phyloP scores from a whole-genome alignment of 2,113 vertebrate genomes.

The Pangasianodon hypophthalmus region DNA sequence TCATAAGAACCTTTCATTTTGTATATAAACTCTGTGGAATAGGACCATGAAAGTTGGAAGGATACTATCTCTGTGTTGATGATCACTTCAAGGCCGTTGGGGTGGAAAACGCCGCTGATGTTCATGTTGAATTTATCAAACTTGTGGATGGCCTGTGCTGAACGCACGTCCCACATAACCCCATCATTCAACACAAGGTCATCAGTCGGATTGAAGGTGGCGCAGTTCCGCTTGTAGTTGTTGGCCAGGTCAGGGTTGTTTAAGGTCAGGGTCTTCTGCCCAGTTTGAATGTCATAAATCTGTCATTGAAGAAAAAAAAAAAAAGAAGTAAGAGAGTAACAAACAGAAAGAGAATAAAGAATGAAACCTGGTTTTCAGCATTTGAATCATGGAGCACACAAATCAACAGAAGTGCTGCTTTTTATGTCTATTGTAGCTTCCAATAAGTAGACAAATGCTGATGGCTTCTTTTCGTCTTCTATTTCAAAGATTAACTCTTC shows the following conservation, averaged over 20 bases:
- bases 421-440: background rate
- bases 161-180: conserved; percentile 96
- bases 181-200: conserved; percentile 98
- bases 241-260: conserved; percentile 98
- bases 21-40: background rate
- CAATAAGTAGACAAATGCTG: background rate
- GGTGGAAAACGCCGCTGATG: conserved; percentile 98
- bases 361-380: background rate
- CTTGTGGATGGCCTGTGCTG: conserved; percentile 96
- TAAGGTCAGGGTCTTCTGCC: conserved; percentile 93
- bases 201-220: conserved; percentile 98
- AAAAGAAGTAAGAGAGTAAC: conserved; percentile 50
- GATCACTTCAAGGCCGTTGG: conserved; percentile 95
- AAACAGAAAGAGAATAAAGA: background rate
- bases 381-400: background rate
- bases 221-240: conserved; percentile 99
- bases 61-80: conserved; percentile 99
- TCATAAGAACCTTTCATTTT: background rate
- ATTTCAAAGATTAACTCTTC: background rate
- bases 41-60: conserved; percentile 57
- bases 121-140: conserved; percentile 99
- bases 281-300: conserved; percentile 99
- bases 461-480: background rate
- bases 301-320: conserved; percentile 70
- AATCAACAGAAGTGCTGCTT: background rate